These are phyloP conservation scores for Pseudolaguvia tuberculata DNA, from an alignment of 2,113 vertebrate genomes.

Conservation along the genomic window DNA sequence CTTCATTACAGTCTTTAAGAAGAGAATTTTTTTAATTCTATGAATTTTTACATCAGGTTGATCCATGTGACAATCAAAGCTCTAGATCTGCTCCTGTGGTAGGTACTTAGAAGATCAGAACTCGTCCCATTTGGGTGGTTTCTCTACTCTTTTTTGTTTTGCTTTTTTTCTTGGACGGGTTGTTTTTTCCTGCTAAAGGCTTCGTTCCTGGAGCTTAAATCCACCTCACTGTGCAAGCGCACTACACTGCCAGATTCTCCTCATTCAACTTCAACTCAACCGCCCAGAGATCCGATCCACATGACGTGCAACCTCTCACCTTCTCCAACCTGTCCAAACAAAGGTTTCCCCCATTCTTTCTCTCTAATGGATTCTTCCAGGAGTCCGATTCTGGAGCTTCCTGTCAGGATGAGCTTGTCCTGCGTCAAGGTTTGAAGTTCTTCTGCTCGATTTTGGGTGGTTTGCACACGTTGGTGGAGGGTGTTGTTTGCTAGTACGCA, in stretches of 20 bases:
- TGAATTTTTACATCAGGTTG: background rate
- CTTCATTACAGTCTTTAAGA: background rate
- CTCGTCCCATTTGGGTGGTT: background rate
- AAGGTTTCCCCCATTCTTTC: background rate
- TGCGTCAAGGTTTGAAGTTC: slow-evolving; percentile 19
- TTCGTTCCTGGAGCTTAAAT: background rate
- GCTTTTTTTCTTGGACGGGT: background rate
- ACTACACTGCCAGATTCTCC: background rate
- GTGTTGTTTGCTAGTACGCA: background rate
- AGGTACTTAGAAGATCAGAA: background rate
- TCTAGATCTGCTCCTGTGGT: background rate
- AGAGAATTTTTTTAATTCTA: background rate
- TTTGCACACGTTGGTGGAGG: background rate
- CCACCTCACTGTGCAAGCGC: background rate
- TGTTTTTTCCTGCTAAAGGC: slow-evolving; percentile 16
- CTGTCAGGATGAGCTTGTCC: background rate
- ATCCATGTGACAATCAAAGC: background rate
- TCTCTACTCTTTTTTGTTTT: background rate
- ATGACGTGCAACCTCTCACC: slow-evolving; percentile 31
- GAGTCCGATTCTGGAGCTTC: background rate
- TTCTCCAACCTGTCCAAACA: background rate
- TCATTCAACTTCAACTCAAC: background rate
- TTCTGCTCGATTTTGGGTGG: background rate
- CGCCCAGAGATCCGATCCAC: slow-evolving; percentile 16
- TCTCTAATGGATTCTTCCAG: background rate